Evolutionary conservation across 92 coral and sea anemone species (phyloP), one percentile per base, ranked within the genome.

Genomic region (Porites lobata): DNA sequence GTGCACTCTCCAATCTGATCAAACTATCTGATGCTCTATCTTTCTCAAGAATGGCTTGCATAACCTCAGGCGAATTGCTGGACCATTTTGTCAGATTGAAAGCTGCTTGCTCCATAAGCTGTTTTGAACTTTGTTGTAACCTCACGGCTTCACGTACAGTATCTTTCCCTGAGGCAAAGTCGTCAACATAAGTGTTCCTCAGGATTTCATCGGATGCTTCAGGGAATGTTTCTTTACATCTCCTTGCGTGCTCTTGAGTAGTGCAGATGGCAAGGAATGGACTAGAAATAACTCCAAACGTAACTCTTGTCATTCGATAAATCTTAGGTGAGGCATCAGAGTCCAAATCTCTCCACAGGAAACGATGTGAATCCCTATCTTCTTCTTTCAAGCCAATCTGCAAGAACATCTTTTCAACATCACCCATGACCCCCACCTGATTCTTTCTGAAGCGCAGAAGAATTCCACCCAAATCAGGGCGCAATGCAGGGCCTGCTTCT

Each of bases 11-110:
- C 50, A 75, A 7, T 8, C 20, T 56, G 79, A 75, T 22, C 32
- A 75, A 65, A 19, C 64, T 54, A 1, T 19, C 64, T 21, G 43
- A 10, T n/a, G 65, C 79, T 52, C 65, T 75, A 14, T 75, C 79
- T 54, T 14, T 75, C 38, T 56, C 65, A 20, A 65, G 65, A 50
- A 56, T 69, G 58, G 84, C 90, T 13, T 78, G 19, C 54, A 78
- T 64, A 22, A 86, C 61, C 72, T 66, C 85, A 17, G 50, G 13
- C 18, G 86, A 87, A 78, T 86, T 86, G 47, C 79, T 68, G 7
- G 85, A 86, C 90, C 90, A 86, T 29, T 85, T 86, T 50, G 90
- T 86, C 61, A 78, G 65, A 63, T 78, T 78, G 54, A 86, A 78
- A 14, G 76, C 88, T 17, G 85, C 88, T 7, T 51, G 12, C 53